Evolutionary conservation across 2,113 vertebrate genomes (phyloP).

Genomic region (Glaucomys volans): DNA sequence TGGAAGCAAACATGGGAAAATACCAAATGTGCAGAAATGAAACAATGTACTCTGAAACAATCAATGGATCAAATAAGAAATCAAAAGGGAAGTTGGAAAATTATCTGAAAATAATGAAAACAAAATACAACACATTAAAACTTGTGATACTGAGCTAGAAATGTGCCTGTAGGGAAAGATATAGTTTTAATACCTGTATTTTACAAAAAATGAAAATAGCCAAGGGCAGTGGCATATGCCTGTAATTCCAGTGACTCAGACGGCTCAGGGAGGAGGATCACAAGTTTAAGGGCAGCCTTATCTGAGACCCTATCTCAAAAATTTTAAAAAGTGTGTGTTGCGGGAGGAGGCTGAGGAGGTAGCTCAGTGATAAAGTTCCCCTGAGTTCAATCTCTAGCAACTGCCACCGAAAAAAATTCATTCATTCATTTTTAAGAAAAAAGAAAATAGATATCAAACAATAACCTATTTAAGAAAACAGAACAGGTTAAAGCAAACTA

Average conservation of each 20-base stretch:
- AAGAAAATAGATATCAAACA: not conserved
- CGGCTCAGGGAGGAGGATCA: too few species aligned
- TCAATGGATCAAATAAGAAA: not conserved
- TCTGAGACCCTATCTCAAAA: too few species aligned
- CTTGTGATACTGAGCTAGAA: not conserved
- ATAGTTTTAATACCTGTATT: not conserved
- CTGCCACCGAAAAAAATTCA: too few species aligned
- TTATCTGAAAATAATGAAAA: not conserved
- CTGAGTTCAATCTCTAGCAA: too few species aligned
- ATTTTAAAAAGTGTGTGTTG: too few species aligned
- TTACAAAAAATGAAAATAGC: too few species aligned
- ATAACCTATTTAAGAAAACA: not conserved
- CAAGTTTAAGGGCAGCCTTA: too few species aligned
- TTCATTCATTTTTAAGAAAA: not conserved
- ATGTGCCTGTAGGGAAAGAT: not conserved
- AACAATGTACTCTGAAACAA: not conserved
- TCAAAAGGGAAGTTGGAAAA: not conserved
- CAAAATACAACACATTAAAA: not conserved
- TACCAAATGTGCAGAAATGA: not conserved
- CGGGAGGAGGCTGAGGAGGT: too few species aligned
- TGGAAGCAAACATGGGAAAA: not conserved
- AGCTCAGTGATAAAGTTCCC: too few species aligned
- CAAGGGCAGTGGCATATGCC: too few species aligned
- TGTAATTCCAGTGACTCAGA: too few species aligned
- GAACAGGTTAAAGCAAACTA: not conserved